Evolutionary conservation across 2,888 invertebrate species (phyloP), one percentile per base, ranked within the genome.

Genomic region (Merodon equestris): DNA sequence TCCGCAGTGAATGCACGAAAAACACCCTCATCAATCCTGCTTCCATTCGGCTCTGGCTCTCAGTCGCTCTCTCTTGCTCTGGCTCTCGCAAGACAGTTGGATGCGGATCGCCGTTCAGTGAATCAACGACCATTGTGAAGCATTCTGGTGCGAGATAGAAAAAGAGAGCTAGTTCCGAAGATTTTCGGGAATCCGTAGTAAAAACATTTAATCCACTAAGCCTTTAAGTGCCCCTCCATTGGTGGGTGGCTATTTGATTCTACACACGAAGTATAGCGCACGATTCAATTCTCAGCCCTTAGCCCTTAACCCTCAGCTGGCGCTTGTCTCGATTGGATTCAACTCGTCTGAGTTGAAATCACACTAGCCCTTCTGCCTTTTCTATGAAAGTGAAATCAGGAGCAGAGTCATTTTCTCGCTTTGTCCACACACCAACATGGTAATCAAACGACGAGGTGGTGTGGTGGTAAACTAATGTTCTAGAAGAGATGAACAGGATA

Each of bases 141-240:
- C 38, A 51, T 10, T 44, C 13, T 51, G 12, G 40, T 34, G 15
- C 13, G 10, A 36, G 12, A 57, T 15, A 58, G 45, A 70, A 36
- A 70, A 13, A 54, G 54, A 76, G 36, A 60, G 60, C 71, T 58
- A 45, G 68, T 51, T 64, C 68, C 48, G 51, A 66, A 44, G 79
- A 70, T 74, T 81, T 79, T 81, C 56, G 79, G 64, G 64, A 81
- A 74, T 74, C 74, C 74, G 61, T 79, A 74, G 74, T 64, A 81
- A 81, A 81, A 81, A 70, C 74, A 81, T 81, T 81, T 72, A 74
- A 74, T 74, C 70, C 70, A 74, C 74, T 81, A 74, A 81, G 79
- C 74, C 64, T 74, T 81, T 81, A 81, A 81, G 79, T 81, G 74
- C 74, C 74, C 73, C 60, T 77, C 76, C 72, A 77, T 38, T 67